phyloP scores from a whole-genome alignment of 2,888 invertebrate species.

The Balanococcus diminutus region DNA sequence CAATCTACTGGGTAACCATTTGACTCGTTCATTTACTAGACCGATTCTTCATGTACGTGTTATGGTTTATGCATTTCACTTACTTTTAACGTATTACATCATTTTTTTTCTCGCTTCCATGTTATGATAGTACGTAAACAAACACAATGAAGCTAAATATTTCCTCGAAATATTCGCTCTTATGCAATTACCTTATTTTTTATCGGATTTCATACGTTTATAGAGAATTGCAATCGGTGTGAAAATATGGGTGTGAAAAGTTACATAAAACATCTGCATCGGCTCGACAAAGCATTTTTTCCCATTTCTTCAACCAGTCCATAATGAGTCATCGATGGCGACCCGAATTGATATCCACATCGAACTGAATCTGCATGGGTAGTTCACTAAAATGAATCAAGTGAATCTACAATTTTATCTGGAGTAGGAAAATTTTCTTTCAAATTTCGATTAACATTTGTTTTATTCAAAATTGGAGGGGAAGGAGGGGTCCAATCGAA shows the following conservation, averaged over 20 bases:
- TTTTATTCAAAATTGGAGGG: no score
- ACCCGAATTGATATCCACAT: not conserved
- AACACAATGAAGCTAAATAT: slow-evolving; percentile 40
- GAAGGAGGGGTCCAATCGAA: no score
- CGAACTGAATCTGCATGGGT: not conserved
- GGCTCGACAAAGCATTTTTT: not conserved
- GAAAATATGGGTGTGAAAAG: slow-evolving; percentile 18
- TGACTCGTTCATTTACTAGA: not conserved
- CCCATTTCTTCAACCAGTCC: not conserved
- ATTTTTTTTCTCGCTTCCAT: not conserved
- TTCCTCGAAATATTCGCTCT: slow-evolving; percentile 40
- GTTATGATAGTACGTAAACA: slow-evolving; percentile 22
- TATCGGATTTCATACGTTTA: slow-evolving; percentile 12
- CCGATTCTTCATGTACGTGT: not conserved
- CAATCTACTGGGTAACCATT: not conserved
- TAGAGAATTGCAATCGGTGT: slow-evolving; percentile 16
- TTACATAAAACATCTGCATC: slow-evolving; percentile 18
- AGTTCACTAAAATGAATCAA: no score
- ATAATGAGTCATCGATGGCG: not conserved
- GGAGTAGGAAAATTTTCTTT: no score
- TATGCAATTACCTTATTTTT: slow-evolving; percentile 30
- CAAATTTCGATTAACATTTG: no score
- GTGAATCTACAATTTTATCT: no score
- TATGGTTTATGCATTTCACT: slow-evolving; percentile 34
- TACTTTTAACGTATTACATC: slow-evolving; percentile 31